Base-by-base conservation (phyloP, 2,113 vertebrate genomes). In the Mastomys coucha region DNA sequence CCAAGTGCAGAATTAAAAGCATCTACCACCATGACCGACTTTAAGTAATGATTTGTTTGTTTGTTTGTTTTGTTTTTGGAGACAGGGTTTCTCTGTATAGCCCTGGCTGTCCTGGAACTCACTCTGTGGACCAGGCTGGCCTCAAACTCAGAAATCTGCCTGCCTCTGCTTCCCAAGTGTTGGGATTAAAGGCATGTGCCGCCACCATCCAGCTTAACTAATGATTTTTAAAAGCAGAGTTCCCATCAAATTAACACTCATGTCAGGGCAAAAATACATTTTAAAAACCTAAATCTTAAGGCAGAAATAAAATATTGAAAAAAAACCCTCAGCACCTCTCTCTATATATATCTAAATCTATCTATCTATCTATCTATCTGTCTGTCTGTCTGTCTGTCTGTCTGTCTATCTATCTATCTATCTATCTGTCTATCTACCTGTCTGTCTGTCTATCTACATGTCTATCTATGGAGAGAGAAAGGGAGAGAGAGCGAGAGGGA, bases 161-260 rank as follows among this genome's bases (percentile, higher is more conserved):
- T n/a, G 17, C 36, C 36, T 72, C 36, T 72, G 36, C 36, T 36
- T 72, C 17, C 70, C 36, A 19, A n/a, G 70, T 72, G 70, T 36
- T 72, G 69, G 69, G 7, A n/a, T 72, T 72, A 70, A 70, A 70
- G 33, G 36, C 6, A 19, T n/a, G 5, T n/a, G 17, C 69, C 36
- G 8, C 36, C 36, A 72, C 3, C 3, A 2, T 36, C 7, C 17
- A 7, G 70, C 36, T 72, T 97, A 97, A 98, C 53, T 42, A 76
- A 96, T 97, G 95, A 89, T 97, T 97, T 31, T 98, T 97, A 98
- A 97, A 98, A 98, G 96, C 94, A 98, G 95, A 98, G 72, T 95
- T 96, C 95, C 82, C 82, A 97, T 96, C 91, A 97, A 98, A 98
- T 98, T 98, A 98, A 98, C 78, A 58, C 19, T 0, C 97, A 98